Evolutionary conservation across 2,113 vertebrate genomes (phyloP).

Genomic region (Macquaria australasica): DNA sequence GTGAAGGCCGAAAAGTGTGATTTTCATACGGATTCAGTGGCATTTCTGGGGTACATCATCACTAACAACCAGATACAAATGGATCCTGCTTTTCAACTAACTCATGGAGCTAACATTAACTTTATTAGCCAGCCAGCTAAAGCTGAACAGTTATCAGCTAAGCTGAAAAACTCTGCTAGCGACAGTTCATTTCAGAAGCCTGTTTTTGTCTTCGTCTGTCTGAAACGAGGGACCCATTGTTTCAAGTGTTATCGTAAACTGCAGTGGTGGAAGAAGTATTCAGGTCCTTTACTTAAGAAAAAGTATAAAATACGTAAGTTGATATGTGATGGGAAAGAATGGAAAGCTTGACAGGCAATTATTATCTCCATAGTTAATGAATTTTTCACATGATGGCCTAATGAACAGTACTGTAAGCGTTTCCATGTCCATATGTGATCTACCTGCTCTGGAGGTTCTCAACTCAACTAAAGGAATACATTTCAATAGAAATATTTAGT

Average conservation of each 20-base stretch:
- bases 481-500: conserved; percentile 6
- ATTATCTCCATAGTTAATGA: background rate
- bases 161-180: background rate
- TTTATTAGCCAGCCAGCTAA: background rate
- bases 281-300: no score
- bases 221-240: background rate
- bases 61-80: no score
- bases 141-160: background rate
- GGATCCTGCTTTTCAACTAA: background rate
- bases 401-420: background rate
- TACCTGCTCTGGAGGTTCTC: background rate
- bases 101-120: background rate
- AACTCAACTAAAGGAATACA: background rate
- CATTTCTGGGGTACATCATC: no score
- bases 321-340: no score
- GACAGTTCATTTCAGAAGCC: background rate
- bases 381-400: background rate
- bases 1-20: no score
- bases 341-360: no score
- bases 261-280: no score
- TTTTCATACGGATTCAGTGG: no score
- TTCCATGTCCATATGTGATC: background rate
- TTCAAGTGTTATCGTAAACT: no score
- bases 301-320: no score
- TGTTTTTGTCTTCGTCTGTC: background rate